Evolutionary conservation across 2,113 vertebrate genomes (phyloP), one percentile per base, ranked within the genome.

Genomic region (Cairina moschata): DNA sequence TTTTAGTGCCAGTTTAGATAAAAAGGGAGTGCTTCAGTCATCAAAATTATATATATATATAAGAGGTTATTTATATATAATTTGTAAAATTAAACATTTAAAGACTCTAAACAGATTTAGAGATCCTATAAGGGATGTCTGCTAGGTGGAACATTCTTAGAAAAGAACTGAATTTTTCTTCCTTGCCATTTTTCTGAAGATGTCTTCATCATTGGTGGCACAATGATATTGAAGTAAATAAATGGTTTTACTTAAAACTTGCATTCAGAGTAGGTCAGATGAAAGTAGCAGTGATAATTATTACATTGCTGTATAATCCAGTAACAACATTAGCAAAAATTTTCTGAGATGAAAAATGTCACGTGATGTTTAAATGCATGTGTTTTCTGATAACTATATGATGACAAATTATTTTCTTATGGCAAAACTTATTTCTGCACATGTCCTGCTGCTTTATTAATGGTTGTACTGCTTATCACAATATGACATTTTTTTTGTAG

Each of bases 211-310:
- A 93, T 99, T 75, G 98, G 98, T 22, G 98, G 98, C 54, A 98
- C 98, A 13, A 99, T 68, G 98, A 99, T 21, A 98, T 99, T 91
- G 98, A 99, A 98, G 98, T 99, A 56, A 77, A 91, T 75, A 87
- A 93, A 6, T 54, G 26, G 16, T 34, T 10, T 86, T 88, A 34
- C 11, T 54, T 50, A 42, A 21, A 42, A 81, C 40, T 38, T 17
- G n/a, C 13, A 20, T 42, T 78, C 31, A n/a, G 17, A 56, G 46
- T 75, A 82, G 17, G 32, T 77, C 20, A 66, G 38, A 36, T 54
- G 32, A 83, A 91, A 32, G 11, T 48, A 42, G 38, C n/a, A 56
- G 23, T 29, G n/a, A 46, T 59, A 82, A 50, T 58, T 36, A 16
- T 69, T 62, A 69, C 23, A 62, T 25, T 31, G 54, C 54, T 54